Percentiles rank a stretch among this genome's conserved stretches.
Conservation (phyloP, 2,113 vertebrate genomes). For the Polypterus senegalus region DNA sequence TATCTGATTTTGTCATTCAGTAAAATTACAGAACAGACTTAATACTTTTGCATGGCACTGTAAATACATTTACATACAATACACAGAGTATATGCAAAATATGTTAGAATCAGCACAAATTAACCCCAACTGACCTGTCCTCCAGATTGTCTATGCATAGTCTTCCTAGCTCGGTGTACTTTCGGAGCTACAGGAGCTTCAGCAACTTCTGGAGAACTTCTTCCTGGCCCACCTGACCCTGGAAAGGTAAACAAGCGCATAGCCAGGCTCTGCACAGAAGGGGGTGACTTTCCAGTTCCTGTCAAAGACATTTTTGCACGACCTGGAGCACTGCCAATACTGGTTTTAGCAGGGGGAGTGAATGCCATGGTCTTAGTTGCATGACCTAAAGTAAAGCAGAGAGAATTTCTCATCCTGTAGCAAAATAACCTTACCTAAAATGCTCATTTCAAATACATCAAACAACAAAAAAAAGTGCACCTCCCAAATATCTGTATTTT, state of each 20-base stretch:
- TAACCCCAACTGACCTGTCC: constrained; percentile 50
- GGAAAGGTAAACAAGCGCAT: constrained; percentile 43
- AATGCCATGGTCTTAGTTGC: constrained; percentile 59
- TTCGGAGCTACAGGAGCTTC: constrained; percentile 38
- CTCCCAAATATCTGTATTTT: neutral
- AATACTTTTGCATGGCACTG: neutral
- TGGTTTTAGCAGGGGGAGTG: constrained; percentile 39
- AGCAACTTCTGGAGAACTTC: constrained; percentile 29
- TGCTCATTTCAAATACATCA: no score
- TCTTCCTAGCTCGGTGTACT: constrained; percentile 75
- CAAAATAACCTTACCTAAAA: no score
- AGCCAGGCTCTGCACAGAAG: constrained; percentile 40
- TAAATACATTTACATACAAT: neutral
- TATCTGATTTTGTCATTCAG: no score
- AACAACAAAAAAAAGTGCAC: neutral
- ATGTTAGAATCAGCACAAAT: neutral
- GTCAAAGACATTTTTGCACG: constrained; percentile 80
- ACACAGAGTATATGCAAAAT: neutral
- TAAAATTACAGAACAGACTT: no score
- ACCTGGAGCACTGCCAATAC: constrained; percentile 32
- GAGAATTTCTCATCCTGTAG: constrained; percentile 1
- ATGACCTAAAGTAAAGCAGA: constrained; percentile 41
- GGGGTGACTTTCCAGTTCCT: constrained; percentile 54
- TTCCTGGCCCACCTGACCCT: constrained; percentile 18
- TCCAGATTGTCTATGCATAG: constrained; percentile 63